Evolutionary conservation across 2,888 invertebrate species (phyloP).

Genomic region (Caenorhabditis japonica): DNA sequence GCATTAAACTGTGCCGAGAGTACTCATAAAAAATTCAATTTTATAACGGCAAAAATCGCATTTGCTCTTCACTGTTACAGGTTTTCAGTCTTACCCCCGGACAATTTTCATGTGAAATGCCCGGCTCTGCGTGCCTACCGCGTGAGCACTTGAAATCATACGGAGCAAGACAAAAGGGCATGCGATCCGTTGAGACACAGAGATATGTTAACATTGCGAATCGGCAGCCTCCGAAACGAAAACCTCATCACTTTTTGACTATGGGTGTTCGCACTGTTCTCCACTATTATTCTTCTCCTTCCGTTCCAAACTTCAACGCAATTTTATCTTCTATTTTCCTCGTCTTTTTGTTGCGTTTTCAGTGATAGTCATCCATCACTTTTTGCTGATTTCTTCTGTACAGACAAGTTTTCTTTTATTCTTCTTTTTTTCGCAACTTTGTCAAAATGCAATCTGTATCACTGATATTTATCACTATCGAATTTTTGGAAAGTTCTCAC

Average conservation of each 20-base stretch:
- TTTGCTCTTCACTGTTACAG: too few species aligned
- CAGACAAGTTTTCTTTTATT: constrained; percentile 28
- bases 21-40: too few species aligned
- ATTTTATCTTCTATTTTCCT: too few species aligned
- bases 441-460: too few species aligned
- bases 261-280: constrained; percentile 26
- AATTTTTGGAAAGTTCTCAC: too few species aligned
- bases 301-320: constrained; percentile 14
- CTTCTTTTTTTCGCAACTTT: constrained; percentile 13
- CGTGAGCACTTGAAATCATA: constrained; percentile 50
- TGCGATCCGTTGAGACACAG: constrained; percentile 14
- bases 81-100: too few species aligned
- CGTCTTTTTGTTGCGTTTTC: too few species aligned
- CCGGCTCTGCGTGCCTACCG: constrained; percentile 26
- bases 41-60: too few species aligned
- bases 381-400: constrained; percentile 8
- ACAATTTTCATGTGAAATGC: too few species aligned
- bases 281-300: not conserved
- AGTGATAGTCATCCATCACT: constrained; percentile 31
- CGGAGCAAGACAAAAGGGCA: constrained; percentile 17
- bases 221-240: constrained; percentile 17
- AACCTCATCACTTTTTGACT: constrained; percentile 17
- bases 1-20: too few species aligned
- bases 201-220: constrained; percentile 40
- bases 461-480: too few species aligned